These are phyloP conservation scores for Chalcosyrphus nemorum DNA, from an alignment of 2,888 invertebrate genomes.

Conservation along the genomic window DNA sequence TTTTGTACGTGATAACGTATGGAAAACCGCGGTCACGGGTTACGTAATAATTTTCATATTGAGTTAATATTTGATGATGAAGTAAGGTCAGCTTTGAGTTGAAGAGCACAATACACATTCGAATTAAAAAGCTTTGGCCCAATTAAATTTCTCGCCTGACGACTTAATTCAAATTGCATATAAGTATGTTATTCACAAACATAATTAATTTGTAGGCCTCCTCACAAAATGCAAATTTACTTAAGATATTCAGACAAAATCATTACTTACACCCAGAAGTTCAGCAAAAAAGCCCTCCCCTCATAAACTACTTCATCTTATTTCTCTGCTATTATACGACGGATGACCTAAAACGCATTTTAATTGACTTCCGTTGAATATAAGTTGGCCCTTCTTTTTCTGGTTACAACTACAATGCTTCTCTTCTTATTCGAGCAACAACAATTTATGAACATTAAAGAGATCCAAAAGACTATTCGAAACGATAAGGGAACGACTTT, in stretches of 20 bases:
- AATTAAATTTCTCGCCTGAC: background rate
- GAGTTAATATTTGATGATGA: too few relatives aligned
- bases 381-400: constrained; percentile 15
- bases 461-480: constrained; percentile 48
- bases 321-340: constrained; percentile 10
- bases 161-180: background rate
- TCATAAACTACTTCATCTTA: background rate
- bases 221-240: background rate
- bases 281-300: background rate
- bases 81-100: too few relatives aligned
- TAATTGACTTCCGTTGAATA: constrained; percentile 60
- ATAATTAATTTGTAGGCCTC: background rate
- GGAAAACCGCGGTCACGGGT: too few relatives aligned
- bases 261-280: constrained; percentile 12
- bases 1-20: too few relatives aligned
- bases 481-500: constrained; percentile 71
- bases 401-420: constrained; percentile 16
- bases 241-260: constrained; percentile 1
- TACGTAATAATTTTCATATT: too few relatives aligned
- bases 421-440: constrained; percentile 3
- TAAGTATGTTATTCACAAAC: background rate
- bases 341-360: constrained; percentile 73
- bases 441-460: constrained; percentile 51
- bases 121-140: too few relatives aligned
- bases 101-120: too few relatives aligned